phyloP scores from a whole-genome alignment of 2,797 vertebrate genomes.

The Sebastes melanostomus region DNA sequence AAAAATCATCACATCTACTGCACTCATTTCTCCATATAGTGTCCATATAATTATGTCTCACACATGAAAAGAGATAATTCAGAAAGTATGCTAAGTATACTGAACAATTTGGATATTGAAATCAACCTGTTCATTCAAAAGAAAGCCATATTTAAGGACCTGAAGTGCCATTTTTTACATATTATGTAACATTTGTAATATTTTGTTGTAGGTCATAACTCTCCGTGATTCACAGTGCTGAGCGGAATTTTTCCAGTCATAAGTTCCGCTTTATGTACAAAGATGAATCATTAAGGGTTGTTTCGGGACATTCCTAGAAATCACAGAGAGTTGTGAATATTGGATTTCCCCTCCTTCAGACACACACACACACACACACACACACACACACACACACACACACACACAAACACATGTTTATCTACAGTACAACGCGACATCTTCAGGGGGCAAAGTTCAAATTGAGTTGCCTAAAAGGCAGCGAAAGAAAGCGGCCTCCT shows the following conservation, averaged over 20 bases:
- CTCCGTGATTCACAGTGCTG: conserved; percentile 14
- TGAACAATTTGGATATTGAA: not conserved
- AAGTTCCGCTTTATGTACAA: not conserved
- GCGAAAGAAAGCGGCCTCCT: conserved; percentile 24
- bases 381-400: conserved; percentile 1
- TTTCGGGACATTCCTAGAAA: conserved; percentile 13
- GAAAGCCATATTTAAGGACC: not conserved
- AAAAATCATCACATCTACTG: not conserved
- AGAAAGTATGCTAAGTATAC: not conserved
- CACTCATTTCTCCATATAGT: not conserved
- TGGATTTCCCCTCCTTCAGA: conserved; percentile 16
- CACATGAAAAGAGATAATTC: not conserved
- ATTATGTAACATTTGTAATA: not conserved
- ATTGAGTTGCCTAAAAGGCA: conserved; percentile 8
- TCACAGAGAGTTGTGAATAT: not conserved
- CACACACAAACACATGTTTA: conserved; percentile 20
- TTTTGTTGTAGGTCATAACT: not conserved
- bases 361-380: not conserved
- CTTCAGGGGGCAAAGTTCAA: conserved; percentile 65
- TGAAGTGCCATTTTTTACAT: not conserved
- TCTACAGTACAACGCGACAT: conserved; percentile 26
- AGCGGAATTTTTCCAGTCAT: conserved; percentile 20
- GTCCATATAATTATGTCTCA: not conserved
- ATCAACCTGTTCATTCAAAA: not conserved
- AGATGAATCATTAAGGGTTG: conserved; percentile 22